These are phyloP conservation scores for Caenorhabditis doughertyi DNA, from an alignment of 2,888 invertebrate genomes.

Conservation along the genomic window DNA sequence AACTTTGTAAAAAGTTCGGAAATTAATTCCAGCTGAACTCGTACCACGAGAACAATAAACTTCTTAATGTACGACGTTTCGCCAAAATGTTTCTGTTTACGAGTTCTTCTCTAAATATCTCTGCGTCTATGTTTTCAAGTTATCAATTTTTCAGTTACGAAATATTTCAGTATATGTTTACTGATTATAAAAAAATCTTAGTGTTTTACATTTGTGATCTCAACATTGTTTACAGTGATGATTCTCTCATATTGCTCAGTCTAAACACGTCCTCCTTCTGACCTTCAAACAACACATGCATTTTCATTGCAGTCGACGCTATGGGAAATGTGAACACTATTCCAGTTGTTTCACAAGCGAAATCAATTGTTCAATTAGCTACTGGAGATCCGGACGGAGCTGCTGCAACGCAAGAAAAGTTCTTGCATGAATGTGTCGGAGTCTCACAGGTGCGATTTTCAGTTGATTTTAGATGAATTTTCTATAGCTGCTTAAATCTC, in stretches of 20 bases:
- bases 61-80: too few relatives aligned
- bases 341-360: slow-evolving; percentile 15
- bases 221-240: too few relatives aligned
- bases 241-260: not conserved
- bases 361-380: slow-evolving; percentile 1
- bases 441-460: not conserved
- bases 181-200: too few relatives aligned
- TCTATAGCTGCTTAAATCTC: too few relatives aligned
- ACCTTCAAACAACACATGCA: not conserved
- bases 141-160: not conserved
- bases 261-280: not conserved
- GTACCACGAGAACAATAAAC: too few relatives aligned
- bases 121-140: not conserved
- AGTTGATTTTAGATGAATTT: too few relatives aligned
- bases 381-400: slow-evolving; percentile 3
- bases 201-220: too few relatives aligned
- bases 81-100: not conserved
- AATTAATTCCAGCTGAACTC: too few relatives aligned
- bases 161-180: too few relatives aligned
- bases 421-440: slow-evolving; percentile 10
- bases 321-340: slow-evolving; percentile 22
- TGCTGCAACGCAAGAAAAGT: slow-evolving; percentile 17
- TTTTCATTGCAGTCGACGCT: not conserved
- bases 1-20: too few relatives aligned
- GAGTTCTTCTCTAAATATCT: too few relatives aligned